Percentiles rank a stretch among this genome's conserved stretches.
These are phyloP conservation scores for Heterotilapia buettikoferi DNA, from an alignment of 2,113 vertebrate genomes.

Conservation along the genomic window DNA sequence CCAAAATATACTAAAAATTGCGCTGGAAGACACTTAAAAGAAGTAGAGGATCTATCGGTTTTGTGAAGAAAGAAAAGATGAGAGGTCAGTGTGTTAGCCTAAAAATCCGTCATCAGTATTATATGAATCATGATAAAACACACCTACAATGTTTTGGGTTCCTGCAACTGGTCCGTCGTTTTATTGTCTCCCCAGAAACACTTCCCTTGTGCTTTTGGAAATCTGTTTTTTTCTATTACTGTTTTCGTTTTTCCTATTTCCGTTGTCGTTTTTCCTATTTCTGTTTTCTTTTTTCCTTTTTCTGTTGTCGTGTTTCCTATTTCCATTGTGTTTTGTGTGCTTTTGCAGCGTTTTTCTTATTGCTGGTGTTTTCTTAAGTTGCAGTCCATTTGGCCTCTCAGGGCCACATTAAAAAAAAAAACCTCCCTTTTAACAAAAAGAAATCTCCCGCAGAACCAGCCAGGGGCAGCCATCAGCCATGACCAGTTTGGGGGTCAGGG, in stretches of 20 bases:
- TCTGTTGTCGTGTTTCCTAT: background rate
- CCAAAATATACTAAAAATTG: background rate
- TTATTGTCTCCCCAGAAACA: background rate
- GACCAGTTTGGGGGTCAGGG: background rate
- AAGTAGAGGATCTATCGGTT: background rate
- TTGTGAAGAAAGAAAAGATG: background rate
- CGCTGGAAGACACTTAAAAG: background rate
- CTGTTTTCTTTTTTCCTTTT: too few species aligned
- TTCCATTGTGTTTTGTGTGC: background rate
- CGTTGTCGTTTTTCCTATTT: background rate
- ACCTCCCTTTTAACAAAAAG: background rate
- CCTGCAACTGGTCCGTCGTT: background rate
- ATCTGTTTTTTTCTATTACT: background rate
- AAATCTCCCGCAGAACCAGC: background rate
- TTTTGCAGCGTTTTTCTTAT: background rate
- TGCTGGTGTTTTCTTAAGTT: background rate
- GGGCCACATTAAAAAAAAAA: background rate
- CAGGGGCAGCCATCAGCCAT: background rate
- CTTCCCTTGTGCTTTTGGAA: background rate
- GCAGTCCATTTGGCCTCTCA: background rate
- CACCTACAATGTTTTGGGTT: background rate
- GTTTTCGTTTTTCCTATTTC: background rate
- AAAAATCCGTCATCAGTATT: background rate
- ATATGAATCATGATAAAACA: background rate
- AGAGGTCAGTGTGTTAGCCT: background rate